These are phyloP conservation scores for Drosophila bocqueti DNA, from an alignment of 1,140 invertebrate genomes.

Conservation along the genomic window DNA sequence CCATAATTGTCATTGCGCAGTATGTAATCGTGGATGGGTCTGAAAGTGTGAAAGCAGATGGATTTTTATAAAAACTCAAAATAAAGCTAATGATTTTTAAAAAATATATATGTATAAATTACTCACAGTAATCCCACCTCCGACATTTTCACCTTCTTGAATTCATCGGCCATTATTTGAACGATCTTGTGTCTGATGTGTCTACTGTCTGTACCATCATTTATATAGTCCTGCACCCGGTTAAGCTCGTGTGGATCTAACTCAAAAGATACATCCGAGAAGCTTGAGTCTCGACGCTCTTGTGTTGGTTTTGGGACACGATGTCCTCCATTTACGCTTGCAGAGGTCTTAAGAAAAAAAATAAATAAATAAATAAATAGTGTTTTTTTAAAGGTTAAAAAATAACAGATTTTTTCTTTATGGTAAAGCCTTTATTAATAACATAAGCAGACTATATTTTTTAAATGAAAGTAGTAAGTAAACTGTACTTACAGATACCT, in stretches of 20 bases:
- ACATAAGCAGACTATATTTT: neutral
- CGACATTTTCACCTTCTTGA: constrained; percentile 8
- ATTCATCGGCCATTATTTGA: constrained; percentile 47
- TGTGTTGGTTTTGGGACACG: neutral
- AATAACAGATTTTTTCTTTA: neutral
- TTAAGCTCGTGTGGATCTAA: neutral
- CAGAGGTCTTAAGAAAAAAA: neutral
- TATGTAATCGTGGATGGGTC: constrained; percentile 74
- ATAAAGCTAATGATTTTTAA: neutral
- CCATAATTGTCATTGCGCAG: constrained; percentile 34
- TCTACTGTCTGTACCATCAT: constrained; percentile 8
- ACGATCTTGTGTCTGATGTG: constrained; percentile 6
- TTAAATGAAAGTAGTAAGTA: neutral
- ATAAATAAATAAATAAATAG: neutral
- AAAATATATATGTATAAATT: neutral
- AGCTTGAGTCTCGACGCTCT: constrained; percentile 33
- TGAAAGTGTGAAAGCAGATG: constrained; percentile 12
- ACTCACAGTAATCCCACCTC: constrained; percentile 58
- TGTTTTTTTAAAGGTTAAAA: neutral
- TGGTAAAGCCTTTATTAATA: too few species aligned
- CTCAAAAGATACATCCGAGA: constrained; percentile 32
- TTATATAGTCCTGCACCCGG: constrained; percentile 31
- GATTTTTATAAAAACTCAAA: too few species aligned
- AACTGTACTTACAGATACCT: constrained; percentile 26
- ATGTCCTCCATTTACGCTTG: neutral